A percentile compares a stretch with the other conserved stretches of the same genome.
These are phyloP conservation scores for Zootermopsis nevadensis DNA, from an alignment of 2,888 invertebrate species.

Conservation along the genomic window DNA sequence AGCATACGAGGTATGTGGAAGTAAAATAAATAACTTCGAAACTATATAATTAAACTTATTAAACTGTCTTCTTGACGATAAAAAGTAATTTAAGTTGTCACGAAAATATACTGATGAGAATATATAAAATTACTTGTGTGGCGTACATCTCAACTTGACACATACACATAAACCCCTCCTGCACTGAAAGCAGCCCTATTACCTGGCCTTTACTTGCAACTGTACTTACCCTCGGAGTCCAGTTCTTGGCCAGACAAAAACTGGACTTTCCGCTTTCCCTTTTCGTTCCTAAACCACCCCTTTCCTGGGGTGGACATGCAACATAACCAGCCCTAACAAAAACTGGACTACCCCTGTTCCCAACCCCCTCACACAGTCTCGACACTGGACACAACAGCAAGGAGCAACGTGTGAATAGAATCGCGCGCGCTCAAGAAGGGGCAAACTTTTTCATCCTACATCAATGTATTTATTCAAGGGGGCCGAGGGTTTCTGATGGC, in stretches of 20 bases:
- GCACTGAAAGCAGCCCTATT: background rate
- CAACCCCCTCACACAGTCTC: conserved; percentile 26
- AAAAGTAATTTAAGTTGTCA: too few relatives aligned
- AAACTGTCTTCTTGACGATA: too few relatives aligned
- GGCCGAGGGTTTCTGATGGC: conserved; percentile 12
- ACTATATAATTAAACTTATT: too few relatives aligned
- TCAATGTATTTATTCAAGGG: conserved; percentile 30
- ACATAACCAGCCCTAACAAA: conserved; percentile 42
- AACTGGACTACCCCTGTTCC: conserved; percentile 46
- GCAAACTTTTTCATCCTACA: conserved; percentile 34
- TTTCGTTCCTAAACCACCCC: background rate
- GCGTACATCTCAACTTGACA: too few relatives aligned
- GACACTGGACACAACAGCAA: background rate
- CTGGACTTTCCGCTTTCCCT: conserved; percentile 40
- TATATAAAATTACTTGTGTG: too few relatives aligned
- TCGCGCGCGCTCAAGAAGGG: conserved; percentile 29
- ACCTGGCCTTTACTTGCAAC: background rate
- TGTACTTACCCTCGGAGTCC: conserved; percentile 12
- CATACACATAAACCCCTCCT: too few relatives aligned
- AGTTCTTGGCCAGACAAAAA: conserved; percentile 27
- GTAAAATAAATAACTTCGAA: too few relatives aligned
- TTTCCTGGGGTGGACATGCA: conserved; percentile 8
- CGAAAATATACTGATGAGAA: too few relatives aligned
- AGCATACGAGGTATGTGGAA: too few relatives aligned
- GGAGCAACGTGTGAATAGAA: conserved; percentile 23